Percentiles rank a stretch among this genome's conserved stretches.
Conservation (phyloP, 2,797 vertebrate species). For the Iguana delicatissima region DNA sequence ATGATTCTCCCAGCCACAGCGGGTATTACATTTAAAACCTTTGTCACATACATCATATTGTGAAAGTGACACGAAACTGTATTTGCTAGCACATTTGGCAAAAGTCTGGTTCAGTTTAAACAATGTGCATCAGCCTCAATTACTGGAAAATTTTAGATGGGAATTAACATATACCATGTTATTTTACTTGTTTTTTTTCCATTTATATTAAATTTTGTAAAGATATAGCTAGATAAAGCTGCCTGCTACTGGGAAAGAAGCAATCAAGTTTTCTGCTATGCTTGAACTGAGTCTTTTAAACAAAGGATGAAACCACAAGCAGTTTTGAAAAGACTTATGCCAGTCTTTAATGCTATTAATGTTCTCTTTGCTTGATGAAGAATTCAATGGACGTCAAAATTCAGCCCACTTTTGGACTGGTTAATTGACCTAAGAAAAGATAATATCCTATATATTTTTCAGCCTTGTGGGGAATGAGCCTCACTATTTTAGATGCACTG, state of each 20-base stretch:
- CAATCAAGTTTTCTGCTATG: conserved; percentile 2
- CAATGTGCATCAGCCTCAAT: neutral
- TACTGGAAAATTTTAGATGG: neutral
- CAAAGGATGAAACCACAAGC: neutral
- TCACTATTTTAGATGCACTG: neutral
- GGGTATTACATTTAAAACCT: conserved; percentile 16
- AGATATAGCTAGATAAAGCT: neutral
- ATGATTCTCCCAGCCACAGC: conserved; percentile 17
- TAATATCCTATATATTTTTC: neutral
- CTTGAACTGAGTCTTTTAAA: neutral
- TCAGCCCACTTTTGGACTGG: neutral
- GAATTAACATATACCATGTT: neutral
- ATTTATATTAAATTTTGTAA: conserved; percentile 2
- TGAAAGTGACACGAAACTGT: neutral
- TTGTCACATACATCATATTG: neutral
- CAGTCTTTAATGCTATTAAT: neutral
- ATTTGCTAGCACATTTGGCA: neutral
- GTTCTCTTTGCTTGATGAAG: neutral
- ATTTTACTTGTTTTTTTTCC: neutral
- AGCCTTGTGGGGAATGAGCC: neutral
- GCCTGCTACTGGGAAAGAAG: neutral
- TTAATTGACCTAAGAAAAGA: neutral
- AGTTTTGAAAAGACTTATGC: neutral
- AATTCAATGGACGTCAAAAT: neutral
- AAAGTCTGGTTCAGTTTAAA: neutral